phyloP scores from a whole-genome alignment of 2,113 vertebrate genomes.

The Laticauda laticaudata region DNA sequence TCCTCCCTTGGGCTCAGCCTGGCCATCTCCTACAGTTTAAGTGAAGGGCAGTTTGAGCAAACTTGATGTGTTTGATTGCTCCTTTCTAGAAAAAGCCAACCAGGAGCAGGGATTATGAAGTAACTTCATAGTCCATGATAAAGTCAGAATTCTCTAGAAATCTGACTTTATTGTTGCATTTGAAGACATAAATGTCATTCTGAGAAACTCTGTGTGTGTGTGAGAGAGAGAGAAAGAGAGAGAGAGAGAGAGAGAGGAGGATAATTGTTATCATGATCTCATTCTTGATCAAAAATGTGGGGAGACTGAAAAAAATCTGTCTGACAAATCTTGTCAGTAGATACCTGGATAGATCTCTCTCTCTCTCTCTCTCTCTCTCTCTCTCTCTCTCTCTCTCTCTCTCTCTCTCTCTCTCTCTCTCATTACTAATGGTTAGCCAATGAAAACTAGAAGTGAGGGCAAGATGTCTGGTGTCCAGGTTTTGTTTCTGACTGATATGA shows the following conservation, averaged over 20 bases:
- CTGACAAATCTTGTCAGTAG: not conserved
- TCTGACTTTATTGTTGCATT: not conserved
- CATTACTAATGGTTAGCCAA: not conserved
- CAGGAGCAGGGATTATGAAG: not conserved
- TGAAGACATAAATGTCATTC: not conserved
- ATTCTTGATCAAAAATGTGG: not conserved
- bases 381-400: not conserved
- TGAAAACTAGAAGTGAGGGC: not conserved
- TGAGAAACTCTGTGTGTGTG: not conserved
- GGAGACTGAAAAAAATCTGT: not conserved
- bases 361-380: no score
- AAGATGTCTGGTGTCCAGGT: not conserved
- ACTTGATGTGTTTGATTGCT: not conserved
- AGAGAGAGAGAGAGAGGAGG: no score
- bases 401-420: not conserved
- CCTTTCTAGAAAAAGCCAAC: not conserved
- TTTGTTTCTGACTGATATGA: conserved; percentile 2
- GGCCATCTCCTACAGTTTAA: not conserved
- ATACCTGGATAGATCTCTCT: not conserved
- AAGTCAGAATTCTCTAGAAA: not conserved
- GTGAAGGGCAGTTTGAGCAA: not conserved
- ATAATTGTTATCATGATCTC: not conserved
- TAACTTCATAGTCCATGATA: not conserved
- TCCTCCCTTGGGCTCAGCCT: not conserved
- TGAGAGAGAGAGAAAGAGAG: no score